A percentile compares a stretch with the other conserved stretches of the same genome.
Evolutionary conservation across 2,888 invertebrate genomes (phyloP).

Genomic region (Cyclophora punctaria): DNA sequence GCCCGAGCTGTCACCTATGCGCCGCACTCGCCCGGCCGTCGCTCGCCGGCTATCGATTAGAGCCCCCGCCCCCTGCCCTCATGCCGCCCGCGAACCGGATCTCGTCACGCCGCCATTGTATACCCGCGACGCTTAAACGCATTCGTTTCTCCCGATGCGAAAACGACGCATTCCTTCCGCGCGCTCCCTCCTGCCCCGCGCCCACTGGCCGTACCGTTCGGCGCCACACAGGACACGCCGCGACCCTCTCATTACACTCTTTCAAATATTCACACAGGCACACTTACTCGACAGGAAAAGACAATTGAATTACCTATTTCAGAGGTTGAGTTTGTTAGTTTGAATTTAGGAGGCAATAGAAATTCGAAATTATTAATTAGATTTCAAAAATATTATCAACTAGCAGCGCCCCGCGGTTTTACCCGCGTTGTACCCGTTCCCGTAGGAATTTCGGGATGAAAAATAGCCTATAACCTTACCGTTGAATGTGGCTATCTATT

Average conservation of each 20-base stretch:
- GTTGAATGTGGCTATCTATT: too few relatives aligned
- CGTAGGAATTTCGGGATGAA: too few relatives aligned
- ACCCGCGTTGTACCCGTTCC: too few relatives aligned
- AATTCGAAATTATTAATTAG: too few relatives aligned
- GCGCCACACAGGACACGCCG: slow-evolving; percentile 42
- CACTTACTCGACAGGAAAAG: neutral
- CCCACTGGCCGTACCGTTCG: slow-evolving; percentile 43
- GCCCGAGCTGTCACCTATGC: slow-evolving; percentile 73
- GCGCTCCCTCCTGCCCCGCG: slow-evolving; percentile 56
- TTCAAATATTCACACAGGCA: neutral
- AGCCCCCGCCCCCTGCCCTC: slow-evolving; percentile 60
- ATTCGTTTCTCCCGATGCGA: slow-evolving; percentile 76
- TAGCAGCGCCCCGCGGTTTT: too few relatives aligned
- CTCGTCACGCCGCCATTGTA: slow-evolving; percentile 76
- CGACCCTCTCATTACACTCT: slow-evolving; percentile 65
- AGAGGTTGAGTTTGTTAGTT: too few relatives aligned
- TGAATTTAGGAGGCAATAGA: too few relatives aligned
- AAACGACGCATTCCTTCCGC: slow-evolving; percentile 76
- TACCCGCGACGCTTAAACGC: slow-evolving; percentile 75
- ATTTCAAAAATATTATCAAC: too few relatives aligned
- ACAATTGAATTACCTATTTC: too few relatives aligned
- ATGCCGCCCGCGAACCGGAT: slow-evolving; percentile 72
- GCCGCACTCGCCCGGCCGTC: slow-evolving; percentile 73
- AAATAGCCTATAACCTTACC: too few relatives aligned
- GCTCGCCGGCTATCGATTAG: slow-evolving; percentile 75